Percentiles rank a stretch among this genome's conserved stretches.
Conservation (phyloP, 2,797 vertebrate species). For the Mustela erminea region DNA sequence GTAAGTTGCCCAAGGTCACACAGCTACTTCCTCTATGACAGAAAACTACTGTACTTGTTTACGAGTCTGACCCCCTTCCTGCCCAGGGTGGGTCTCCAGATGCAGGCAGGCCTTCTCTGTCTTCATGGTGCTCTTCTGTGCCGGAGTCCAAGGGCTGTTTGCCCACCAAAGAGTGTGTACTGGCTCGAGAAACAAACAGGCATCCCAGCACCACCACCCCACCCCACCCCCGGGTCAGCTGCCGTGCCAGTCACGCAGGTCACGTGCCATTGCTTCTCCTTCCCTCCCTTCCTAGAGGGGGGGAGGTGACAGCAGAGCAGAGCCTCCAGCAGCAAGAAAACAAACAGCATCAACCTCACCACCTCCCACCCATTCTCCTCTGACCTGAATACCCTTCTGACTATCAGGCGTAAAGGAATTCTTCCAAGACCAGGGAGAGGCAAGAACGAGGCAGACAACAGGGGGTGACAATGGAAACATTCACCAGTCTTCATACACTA, state of each 20-base stretch:
- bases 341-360: not conserved
- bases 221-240: not conserved
- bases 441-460: not conserved
- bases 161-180: not conserved
- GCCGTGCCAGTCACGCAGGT: not conserved
- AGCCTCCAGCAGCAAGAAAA: not conserved
- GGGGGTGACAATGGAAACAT: rapidly evolving
- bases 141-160: conserved; percentile 17
- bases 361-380: not conserved
- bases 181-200: not conserved
- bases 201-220: not conserved
- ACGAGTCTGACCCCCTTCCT: not conserved
- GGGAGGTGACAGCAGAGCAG: not conserved
- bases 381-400: not conserved
- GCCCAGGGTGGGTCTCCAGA: not conserved
- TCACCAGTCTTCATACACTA: not conserved
- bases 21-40: not conserved
- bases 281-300: not conserved
- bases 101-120: not conserved
- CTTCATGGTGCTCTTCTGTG: not conserved
- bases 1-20: not conserved
- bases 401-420: not conserved
- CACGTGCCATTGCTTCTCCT: rapidly evolving
- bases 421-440: not conserved
- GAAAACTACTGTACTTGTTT: not conserved